phyloP scores from a whole-genome alignment of 2,797 vertebrate species.

The Galagoides demidoff region DNA sequence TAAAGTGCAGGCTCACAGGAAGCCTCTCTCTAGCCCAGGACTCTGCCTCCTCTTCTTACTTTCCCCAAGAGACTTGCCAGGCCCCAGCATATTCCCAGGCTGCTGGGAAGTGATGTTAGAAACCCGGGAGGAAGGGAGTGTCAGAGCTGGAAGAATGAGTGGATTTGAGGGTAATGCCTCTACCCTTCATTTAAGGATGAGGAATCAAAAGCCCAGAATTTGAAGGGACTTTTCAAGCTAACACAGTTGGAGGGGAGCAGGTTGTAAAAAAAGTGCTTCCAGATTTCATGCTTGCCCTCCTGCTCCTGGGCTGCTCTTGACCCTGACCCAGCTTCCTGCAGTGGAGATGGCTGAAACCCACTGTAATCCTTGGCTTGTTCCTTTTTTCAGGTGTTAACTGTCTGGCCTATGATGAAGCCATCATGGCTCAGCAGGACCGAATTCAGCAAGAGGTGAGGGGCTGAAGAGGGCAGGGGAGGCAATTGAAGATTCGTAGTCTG shows the following conservation, averaged over 20 bases:
- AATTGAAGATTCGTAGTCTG: not conserved
- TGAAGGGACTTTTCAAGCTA: not conserved
- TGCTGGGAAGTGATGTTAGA: not conserved
- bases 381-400: conserved; percentile 92
- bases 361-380: not conserved
- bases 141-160: not conserved
- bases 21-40: not conserved
- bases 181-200: conserved; percentile 86
- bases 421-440: conserved; percentile 97
- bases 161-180: not conserved
- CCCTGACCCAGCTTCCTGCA: not conserved
- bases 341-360: not conserved
- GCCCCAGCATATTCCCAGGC: not conserved
- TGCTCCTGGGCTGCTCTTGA: not conserved
- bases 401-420: conserved; percentile 96
- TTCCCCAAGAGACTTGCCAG: not conserved
- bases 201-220: conserved; percentile 44
- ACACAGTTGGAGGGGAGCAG: not conserved
- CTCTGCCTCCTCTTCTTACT: not conserved
- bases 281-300: not conserved
- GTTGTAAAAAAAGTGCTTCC: not conserved
- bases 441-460: conserved; percentile 91
- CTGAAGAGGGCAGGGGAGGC: not conserved
- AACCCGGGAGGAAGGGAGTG: not conserved
- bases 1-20: not conserved